These are phyloP conservation scores for Psix sp. DNA, from an alignment of 1,140 invertebrate genomes.

Conservation along the genomic window DNA sequence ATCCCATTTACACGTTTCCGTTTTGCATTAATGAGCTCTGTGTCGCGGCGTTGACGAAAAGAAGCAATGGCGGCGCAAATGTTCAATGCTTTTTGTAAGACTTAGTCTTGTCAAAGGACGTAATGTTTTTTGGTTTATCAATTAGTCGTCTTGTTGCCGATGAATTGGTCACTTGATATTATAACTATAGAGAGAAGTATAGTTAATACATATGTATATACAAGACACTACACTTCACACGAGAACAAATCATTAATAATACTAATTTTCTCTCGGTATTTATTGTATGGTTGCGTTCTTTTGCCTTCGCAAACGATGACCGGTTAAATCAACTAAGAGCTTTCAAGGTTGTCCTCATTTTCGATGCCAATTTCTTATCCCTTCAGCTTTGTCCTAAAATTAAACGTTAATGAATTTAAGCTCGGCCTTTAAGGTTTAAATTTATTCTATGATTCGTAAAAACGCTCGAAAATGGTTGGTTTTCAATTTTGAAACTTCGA, in stretches of 20 bases:
- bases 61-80: conserved; percentile 51
- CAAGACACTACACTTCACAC: conserved; percentile 76
- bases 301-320: conserved; percentile 56
- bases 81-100: conserved; percentile 66
- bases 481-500: too few relatives aligned
- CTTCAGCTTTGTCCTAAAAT: conserved; percentile 50
- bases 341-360: conserved; percentile 31
- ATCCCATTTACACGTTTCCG: too few relatives aligned
- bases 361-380: conserved; percentile 31
- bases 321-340: conserved; percentile 49
- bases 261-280: conserved; percentile 71
- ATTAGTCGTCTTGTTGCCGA: conserved; percentile 53
- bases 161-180: conserved; percentile 63
- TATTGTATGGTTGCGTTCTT: conserved; percentile 63
- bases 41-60: conserved; percentile 3
- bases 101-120: conserved; percentile 61
- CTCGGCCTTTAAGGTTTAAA: too few relatives aligned
- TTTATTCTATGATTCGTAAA: too few relatives aligned
- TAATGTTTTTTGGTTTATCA: conserved; percentile 46
- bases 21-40: too few relatives aligned
- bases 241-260: conserved; percentile 73
- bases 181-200: conserved; percentile 74
- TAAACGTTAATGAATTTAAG: neutral
- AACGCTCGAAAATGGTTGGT: too few relatives aligned
- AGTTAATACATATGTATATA: conserved; percentile 75